Conservation (phyloP, 2,113 vertebrate genomes). For the Euleptes europaea region DNA sequence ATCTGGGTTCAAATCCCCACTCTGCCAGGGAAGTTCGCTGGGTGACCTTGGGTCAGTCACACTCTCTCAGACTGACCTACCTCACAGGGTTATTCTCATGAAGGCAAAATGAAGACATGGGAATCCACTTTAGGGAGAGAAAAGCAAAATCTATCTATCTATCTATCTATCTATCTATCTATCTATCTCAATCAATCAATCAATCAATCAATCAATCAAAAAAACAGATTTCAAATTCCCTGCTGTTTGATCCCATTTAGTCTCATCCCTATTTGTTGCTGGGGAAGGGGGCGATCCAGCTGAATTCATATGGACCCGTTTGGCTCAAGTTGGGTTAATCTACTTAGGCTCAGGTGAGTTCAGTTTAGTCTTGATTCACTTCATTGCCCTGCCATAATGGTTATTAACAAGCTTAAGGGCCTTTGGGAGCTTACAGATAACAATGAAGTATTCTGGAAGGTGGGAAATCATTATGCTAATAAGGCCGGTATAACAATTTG, state of each 20-base stretch:
- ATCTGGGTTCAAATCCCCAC: too few species aligned
- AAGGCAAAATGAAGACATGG: too few species aligned
- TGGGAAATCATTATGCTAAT: slow-evolving; percentile 96
- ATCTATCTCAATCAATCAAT: too few species aligned
- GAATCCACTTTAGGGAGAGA: too few species aligned
- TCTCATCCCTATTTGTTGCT: slow-evolving; percentile 54
- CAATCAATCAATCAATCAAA: too few species aligned
- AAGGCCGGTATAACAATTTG: slow-evolving; percentile 84
- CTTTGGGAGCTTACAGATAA: slow-evolving; percentile 92
- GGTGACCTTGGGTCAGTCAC: too few species aligned
- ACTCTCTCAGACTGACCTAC: too few species aligned
- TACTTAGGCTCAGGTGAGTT: slow-evolving; percentile 98
- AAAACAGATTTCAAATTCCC: background rate
- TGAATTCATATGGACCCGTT: slow-evolving; percentile 67
- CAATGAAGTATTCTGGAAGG: slow-evolving; percentile 80
- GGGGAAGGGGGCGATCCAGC: slow-evolving; percentile 48
- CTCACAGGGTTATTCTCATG: too few species aligned
- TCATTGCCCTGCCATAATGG: slow-evolving; percentile 96
- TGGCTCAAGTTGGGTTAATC: slow-evolving; percentile 85
- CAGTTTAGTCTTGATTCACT: slow-evolving; percentile 94
- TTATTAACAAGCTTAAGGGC: slow-evolving; percentile 99
- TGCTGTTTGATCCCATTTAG: background rate
- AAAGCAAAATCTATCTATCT: too few species aligned
- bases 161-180: too few species aligned
- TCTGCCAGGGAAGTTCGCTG: too few species aligned